These are phyloP conservation scores for Pegoplata infirma DNA, from an alignment of 2,888 invertebrate genomes.

Conservation along the genomic window DNA sequence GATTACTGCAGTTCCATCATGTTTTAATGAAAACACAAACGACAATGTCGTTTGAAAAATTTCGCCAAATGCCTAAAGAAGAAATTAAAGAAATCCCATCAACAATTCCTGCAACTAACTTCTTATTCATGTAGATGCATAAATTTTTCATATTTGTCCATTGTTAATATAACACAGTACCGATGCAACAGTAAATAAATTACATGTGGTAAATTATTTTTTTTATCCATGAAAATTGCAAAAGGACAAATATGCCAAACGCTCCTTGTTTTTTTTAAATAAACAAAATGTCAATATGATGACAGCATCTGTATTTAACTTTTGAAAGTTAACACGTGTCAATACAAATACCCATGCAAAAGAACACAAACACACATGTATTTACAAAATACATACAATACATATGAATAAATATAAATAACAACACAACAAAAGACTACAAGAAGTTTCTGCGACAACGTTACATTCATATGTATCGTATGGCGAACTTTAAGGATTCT, in stretches of 20 bases:
- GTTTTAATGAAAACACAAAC: no score
- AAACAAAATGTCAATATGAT: slow-evolving; percentile 43
- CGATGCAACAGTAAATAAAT: background rate
- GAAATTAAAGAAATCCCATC: no score
- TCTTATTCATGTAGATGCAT: no score
- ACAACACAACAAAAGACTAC: slow-evolving; percentile 18
- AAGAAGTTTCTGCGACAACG: background rate
- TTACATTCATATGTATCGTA: background rate
- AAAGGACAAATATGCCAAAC: slow-evolving; percentile 35
- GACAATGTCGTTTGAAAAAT: no score
- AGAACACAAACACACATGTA: background rate
- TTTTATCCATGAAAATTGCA: background rate
- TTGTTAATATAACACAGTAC: background rate
- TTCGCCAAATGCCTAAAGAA: no score
- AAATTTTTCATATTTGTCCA: no score
- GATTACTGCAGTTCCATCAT: no score
- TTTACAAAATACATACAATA: no score
- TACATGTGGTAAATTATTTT: slow-evolving; percentile 1
- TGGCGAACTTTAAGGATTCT: slow-evolving; percentile 19
- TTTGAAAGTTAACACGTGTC: slow-evolving; percentile 39
- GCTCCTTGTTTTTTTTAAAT: slow-evolving; percentile 16
- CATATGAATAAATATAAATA: no score
- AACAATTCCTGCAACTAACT: no score
- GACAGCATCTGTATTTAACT: slow-evolving; percentile 53
- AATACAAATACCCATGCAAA: background rate